Evolutionary conservation across 92 coral and sea anemone species (phyloP), one percentile per base, ranked within the genome.

Genomic region (Diadumene lineata): DNA sequence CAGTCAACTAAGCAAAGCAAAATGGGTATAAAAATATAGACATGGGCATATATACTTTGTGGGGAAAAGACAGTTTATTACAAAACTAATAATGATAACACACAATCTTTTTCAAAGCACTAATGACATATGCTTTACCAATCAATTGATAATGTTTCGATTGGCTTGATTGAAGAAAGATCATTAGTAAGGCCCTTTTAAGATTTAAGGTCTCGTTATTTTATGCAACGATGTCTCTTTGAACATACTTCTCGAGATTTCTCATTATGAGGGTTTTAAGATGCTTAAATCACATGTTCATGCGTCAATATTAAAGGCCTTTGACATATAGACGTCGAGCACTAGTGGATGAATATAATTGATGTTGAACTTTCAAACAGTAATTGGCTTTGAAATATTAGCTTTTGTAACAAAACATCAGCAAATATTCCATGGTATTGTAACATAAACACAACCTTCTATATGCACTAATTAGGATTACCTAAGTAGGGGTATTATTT

Each of bases 111-210:
- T 28, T 55, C 31, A 2, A 6, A 25, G 38, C 51, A 0, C 75
- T 29, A 51, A 50, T 25, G 75, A 34, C 66, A 72, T 56, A 25
- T 72, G 66, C 46, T 72, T 72, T 56, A 57, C 66, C 77, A 72
- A 57, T 72, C 77, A 72, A 11, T 50, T 27, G 53, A 7, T 68
- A 24, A 9, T 15, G 23, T 56, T 72, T 62, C n/a, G 31, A 24
- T 58, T 58, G 64, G 26, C 50, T 17, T 30, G 60, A 13, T 17
- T 30, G 60, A 13, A 56, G 17, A 16, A 38, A 33, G 34, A 28
- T 8, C 51, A 56, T 72, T 72, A 72, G 38, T 58, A 28, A 29
- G 6, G 16, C 7, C 31, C 68, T 43, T 43, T 29, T 13, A 27
- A 43, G 18, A 23, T 43, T 62, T 62, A 28, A 30, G 43, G 34